These are phyloP conservation scores for Lamellibrachia satsuma DNA, from an alignment of 2,888 invertebrate species.

Conservation along the genomic window DNA sequence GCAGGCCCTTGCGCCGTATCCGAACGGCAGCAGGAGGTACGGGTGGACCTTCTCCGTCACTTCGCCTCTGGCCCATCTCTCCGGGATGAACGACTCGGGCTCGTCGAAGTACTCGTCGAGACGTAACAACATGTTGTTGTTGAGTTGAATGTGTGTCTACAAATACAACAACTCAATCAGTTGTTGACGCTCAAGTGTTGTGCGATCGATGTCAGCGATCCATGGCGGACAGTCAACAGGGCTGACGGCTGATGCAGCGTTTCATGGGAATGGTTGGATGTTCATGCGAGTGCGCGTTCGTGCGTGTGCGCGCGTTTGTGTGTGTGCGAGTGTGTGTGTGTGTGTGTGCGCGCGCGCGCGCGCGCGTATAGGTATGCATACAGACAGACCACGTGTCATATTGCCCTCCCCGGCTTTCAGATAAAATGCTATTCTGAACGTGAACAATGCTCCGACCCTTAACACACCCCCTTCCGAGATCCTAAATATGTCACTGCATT, in stretches of 20 bases:
- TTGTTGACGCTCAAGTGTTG: background rate
- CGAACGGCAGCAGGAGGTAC: slow-evolving; percentile 69
- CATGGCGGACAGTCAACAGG: background rate
- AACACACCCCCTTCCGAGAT: too few relatives aligned
- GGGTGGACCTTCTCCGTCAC: slow-evolving; percentile 65
- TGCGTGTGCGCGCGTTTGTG: background rate
- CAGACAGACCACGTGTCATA: too few relatives aligned
- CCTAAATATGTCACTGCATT: too few relatives aligned
- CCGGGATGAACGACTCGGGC: slow-evolving; percentile 76
- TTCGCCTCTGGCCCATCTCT: slow-evolving; percentile 77
- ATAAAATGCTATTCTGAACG: too few relatives aligned
- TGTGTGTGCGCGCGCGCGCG: too few relatives aligned
- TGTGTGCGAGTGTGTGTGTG: too few relatives aligned
- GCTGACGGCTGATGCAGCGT: background rate
- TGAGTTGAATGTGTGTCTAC: slow-evolving; percentile 66
- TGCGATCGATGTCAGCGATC: background rate
- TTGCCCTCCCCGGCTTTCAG: too few relatives aligned
- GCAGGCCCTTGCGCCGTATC: slow-evolving; percentile 70
- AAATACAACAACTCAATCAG: background rate
- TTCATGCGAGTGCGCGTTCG: background rate
- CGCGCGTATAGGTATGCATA: too few relatives aligned
- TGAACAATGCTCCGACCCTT: too few relatives aligned
- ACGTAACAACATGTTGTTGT: slow-evolving; percentile 62
- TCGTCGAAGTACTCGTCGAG: slow-evolving; percentile 72
- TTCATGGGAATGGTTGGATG: background rate